Evolutionary conservation across 1,140 invertebrate species (phyloP).

Genomic region (Galleria mellonella): DNA sequence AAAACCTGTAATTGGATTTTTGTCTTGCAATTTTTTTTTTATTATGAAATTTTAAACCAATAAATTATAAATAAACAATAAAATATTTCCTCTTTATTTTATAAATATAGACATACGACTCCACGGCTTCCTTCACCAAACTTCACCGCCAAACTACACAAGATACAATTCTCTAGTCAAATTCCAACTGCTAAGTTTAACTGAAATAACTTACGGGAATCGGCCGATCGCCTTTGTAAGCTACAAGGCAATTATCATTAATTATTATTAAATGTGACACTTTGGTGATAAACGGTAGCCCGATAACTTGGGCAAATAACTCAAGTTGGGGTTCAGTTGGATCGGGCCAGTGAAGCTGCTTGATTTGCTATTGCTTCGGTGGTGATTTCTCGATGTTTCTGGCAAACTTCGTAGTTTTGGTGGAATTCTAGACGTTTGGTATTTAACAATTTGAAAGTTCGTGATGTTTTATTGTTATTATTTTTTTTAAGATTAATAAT

Average conservation of each 20-base stretch:
- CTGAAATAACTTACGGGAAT: slow-evolving; percentile 66
- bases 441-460: too few relatives aligned
- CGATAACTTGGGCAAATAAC: slow-evolving; percentile 69
- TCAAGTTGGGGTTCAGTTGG: slow-evolving; percentile 31
- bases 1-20: too few relatives aligned
- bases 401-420: too few relatives aligned
- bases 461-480: too few relatives aligned
- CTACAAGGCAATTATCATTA: slow-evolving; percentile 70
- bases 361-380: slow-evolving; percentile 18
- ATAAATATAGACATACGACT: slow-evolving; percentile 16
- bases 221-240: slow-evolving; percentile 69
- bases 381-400: slow-evolving; percentile 8
- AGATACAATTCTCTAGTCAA: slow-evolving; percentile 65
- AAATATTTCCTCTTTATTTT: background rate
- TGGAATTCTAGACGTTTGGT: too few relatives aligned
- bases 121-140: slow-evolving; percentile 15
- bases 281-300: slow-evolving; percentile 56
- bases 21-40: too few relatives aligned
- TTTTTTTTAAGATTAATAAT: too few relatives aligned
- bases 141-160: slow-evolving; percentile 49
- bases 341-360: slow-evolving; percentile 7
- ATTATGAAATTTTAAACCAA: too few relatives aligned
- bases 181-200: slow-evolving; percentile 63
- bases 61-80: too few relatives aligned
- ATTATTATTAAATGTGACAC: slow-evolving; percentile 71